These are phyloP conservation scores for Erythrolamprus reginae DNA, from an alignment of 2,113 vertebrate genomes.

Conservation along the genomic window DNA sequence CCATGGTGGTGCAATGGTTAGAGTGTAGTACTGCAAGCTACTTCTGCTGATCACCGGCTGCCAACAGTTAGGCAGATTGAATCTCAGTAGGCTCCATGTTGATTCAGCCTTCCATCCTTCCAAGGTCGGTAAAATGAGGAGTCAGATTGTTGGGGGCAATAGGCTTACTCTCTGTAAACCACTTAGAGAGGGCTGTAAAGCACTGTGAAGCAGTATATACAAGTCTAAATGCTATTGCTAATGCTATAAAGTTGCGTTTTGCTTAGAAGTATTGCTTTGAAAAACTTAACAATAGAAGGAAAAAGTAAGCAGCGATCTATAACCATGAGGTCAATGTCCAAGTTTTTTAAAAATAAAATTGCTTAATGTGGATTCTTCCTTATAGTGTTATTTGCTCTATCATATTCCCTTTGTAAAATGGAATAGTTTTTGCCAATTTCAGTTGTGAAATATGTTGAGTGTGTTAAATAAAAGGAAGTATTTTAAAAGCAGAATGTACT, in stretches of 20 bases:
- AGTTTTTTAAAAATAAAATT: constrained; percentile 52
- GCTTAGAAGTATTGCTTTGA: constrained; percentile 6
- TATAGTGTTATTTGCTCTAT: constrained; percentile 38
- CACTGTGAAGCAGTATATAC: no score
- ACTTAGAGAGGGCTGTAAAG: no score
- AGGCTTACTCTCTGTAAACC: no score
- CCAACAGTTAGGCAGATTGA: no score
- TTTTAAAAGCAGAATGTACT: constrained; percentile 33
- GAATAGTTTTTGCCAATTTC: constrained; percentile 38
- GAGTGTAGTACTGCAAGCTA: no score
- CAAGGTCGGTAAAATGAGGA: no score
- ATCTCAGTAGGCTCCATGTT: no score
- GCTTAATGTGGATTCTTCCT: constrained; percentile 45
- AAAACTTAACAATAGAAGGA: constrained; percentile 31
- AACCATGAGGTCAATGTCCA: constrained; percentile 39
- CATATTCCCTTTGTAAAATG: constrained; percentile 41
- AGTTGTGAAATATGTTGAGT: constrained; percentile 40
- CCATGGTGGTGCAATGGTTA: no score
- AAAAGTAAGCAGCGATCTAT: constrained; percentile 42
- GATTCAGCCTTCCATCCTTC: no score
- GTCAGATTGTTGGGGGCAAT: no score
- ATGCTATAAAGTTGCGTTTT: background rate
- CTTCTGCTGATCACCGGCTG: no score
- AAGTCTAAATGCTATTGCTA: no score
- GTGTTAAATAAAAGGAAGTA: constrained; percentile 39